Evolutionary conservation across 2,888 invertebrate species (phyloP), one percentile per base, ranked within the genome.

Genomic region (Sminthurides aquaticus): DNA sequence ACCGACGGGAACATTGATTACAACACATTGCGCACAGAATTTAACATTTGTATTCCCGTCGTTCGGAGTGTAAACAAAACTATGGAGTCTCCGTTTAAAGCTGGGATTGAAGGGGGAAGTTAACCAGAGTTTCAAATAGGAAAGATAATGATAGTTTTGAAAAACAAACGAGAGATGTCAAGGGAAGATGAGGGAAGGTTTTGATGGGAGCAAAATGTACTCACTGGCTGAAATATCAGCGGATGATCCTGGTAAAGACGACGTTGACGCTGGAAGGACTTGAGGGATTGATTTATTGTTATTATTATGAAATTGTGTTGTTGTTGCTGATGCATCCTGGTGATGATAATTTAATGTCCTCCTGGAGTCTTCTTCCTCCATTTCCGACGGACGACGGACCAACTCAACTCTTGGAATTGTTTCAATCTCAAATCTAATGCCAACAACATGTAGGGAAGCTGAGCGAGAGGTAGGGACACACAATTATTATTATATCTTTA

Each of bases 301-400:
- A 28, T 64, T 58, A 56, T 55, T 56, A n/a, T 26, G 15, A 20
- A 52, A 52, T 62, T 62, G 55, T 24, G 27, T 26, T 57, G 66
- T 49, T 15, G 62, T 57, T 60, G 60, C 57, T 27, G 60, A 61
- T 55, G 55, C 60, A 49, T 62, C 62, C 20, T 62, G 62, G 29
- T 63, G 49, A 43, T 54, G 62, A 55, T 60, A 60, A 52, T 48
- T 26, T 26, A 52, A 57, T 59, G 54, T 64, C 67, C 67, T 67
- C 63, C 61, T 67, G 49, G 66, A 55, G 57, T 63, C 63, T 62
- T 67, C 67, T 66, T 67, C 67, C 58, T 60, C 65, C 61, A 61
- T 64, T 63, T 67, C 67, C 55, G 66, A 56, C 27, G 60, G 57
- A 60, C 63, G 57, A 34, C 43, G 43, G 43, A 34, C 43, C 43